Conservation (phyloP, 2,797 vertebrate species). For the Sebastiscus tertius region DNA sequence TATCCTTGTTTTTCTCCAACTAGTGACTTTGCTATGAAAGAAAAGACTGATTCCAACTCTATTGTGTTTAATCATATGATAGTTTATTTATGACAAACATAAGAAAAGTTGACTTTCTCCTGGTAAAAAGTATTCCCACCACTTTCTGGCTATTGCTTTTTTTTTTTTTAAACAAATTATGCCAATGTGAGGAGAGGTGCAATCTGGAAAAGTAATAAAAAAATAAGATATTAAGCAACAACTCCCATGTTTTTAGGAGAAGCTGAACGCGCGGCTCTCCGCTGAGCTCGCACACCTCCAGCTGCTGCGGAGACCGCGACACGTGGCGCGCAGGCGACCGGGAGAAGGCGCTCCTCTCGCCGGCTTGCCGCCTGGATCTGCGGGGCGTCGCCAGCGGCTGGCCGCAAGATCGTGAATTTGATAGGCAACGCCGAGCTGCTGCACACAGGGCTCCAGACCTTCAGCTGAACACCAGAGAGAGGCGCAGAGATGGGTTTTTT, state of each 20-base stretch:
- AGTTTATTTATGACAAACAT: not conserved
- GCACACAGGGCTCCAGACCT: slow-evolving; percentile 8
- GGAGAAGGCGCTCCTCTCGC: slow-evolving; percentile 80
- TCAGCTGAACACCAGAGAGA: slow-evolving; percentile 3
- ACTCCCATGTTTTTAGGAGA: too few species aligned
- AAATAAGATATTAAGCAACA: not conserved
- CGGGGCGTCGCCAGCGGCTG: slow-evolving; percentile 78
- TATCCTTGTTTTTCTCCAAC: not conserved
- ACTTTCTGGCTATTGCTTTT: not conserved
- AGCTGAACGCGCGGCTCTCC: not conserved
- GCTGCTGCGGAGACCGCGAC: slow-evolving; percentile 83
- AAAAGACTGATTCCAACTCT: not conserved
- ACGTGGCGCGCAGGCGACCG: slow-evolving; percentile 87
- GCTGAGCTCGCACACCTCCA: slow-evolving; percentile 70
- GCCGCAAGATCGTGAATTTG: slow-evolving; percentile 73
- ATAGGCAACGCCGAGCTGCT: slow-evolving; percentile 59
- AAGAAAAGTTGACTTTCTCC: not conserved
- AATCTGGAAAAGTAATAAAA: not conserved
- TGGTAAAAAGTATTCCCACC: not conserved
- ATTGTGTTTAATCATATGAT: not conserved
- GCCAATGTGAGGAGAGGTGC: not conserved
- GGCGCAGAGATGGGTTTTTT: not conserved
- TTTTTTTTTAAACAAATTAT: not conserved
- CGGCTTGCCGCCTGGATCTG: slow-evolving; percentile 82
- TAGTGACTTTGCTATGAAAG: not conserved